Base-by-base conservation (phyloP, 1,140 invertebrate species). In the Drosophila lini region DNA sequence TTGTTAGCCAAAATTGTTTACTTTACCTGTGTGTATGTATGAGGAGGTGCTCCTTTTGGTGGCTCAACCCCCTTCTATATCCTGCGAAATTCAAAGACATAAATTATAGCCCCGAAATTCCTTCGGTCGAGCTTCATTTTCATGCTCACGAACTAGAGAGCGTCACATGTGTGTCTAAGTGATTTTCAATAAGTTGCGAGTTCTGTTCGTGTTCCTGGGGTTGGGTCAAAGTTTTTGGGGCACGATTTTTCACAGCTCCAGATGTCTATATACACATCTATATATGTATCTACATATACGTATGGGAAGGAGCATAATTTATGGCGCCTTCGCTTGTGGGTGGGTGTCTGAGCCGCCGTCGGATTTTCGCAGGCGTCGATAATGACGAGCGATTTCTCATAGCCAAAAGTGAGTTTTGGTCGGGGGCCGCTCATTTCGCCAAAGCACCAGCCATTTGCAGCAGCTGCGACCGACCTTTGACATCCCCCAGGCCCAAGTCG, bases 111-210 rank as follows among this genome's bases (percentile, higher is more conserved):
- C 28, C 41, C n/a, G 52, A 47, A 71, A 58, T 70, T 58, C 62
- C 62, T 47, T 16, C 41, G 50, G 47, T 55, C 38, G 15, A 67
- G 70, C 62, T 58, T 53, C 80, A 70, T 71, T 65, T 70, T 52
- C 48, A 40, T 38, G 62, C 82, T 74, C 83, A 89, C 80, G 83
- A 83, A 86, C 63, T 42, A 31, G 48, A 57, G 52, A 64, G 74
- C 83, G 83, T 89, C 83, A 88, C 83, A 88, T 88, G 83, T 88
- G 83, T 88, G 83, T 88, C 83, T 88, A 88, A 88, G 83, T 88
- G 83, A 88, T 88, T 88, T 88, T 88, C 83, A 88, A 88, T 88
- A 88, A 88, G 83, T 88, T 88, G 77, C 38, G 59, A 61, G 42
- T 69, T 59, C 73, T 50, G 56, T 67, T 40, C 38, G 68, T 47